These are phyloP conservation scores for Nycticorax nycticorax DNA, from an alignment of 2,113 vertebrate species.

Conservation along the genomic window DNA sequence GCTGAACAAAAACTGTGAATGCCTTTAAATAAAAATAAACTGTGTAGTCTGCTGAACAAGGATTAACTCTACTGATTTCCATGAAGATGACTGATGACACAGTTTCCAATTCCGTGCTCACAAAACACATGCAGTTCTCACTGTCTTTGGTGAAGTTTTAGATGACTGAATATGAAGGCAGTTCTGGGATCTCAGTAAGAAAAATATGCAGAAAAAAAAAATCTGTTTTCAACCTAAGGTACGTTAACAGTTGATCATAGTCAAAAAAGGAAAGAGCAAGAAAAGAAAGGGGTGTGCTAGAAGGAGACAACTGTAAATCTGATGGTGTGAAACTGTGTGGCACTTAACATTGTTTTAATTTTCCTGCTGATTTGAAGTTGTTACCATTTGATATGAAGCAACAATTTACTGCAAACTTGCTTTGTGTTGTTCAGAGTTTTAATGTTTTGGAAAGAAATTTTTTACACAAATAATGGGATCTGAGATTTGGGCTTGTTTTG, in stretches of 20 bases:
- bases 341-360: background rate
- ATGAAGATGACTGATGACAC: background rate
- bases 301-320: background rate
- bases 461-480: background rate
- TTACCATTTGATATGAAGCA: background rate
- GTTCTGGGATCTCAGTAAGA: background rate
- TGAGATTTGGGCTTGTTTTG: background rate
- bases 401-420: background rate
- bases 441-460: background rate
- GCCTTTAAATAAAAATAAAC: constrained; percentile 39
- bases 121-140: background rate
- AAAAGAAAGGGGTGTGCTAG: background rate
- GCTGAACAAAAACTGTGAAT: constrained; percentile 2
- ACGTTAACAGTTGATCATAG: background rate
- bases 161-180: background rate
- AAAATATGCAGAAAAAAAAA: background rate
- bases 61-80: constrained; percentile 21
- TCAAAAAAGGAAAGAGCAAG: background rate
- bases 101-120: background rate
- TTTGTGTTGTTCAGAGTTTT: background rate
- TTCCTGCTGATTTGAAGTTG: background rate
- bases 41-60: background rate
- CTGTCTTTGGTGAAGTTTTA: background rate
- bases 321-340: background rate
- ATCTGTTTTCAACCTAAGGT: background rate